phyloP scores from a whole-genome alignment of 2,113 vertebrate genomes.

The Setophaga petechia region DNA sequence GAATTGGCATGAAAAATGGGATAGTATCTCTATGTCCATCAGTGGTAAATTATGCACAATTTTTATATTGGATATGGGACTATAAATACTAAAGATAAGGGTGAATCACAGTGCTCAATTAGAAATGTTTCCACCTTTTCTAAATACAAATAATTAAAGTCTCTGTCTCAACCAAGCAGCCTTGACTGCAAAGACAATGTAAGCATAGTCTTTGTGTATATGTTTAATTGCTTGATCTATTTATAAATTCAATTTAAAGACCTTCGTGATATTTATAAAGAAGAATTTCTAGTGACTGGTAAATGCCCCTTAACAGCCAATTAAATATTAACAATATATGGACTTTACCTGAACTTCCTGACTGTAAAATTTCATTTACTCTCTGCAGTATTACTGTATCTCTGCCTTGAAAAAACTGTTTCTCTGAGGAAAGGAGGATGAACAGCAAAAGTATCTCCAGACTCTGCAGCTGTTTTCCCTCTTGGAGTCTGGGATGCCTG shows the following conservation, averaged over 20 bases:
- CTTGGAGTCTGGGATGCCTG: neutral
- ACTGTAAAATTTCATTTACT: neutral
- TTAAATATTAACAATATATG: neutral
- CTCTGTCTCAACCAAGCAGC: neutral
- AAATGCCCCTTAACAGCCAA: neutral
- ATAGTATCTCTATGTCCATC: neutral
- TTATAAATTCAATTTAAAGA: neutral
- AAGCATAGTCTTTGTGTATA: neutral
- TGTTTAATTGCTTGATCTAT: neutral
- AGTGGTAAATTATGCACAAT: neutral
- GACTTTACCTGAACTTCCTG: neutral
- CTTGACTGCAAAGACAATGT: neutral
- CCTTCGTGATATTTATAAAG: neutral
- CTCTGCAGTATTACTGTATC: neutral
- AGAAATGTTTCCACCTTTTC: neutral
- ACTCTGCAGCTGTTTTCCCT: neutral
- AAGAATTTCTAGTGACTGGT: neutral
- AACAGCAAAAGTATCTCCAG: neutral
- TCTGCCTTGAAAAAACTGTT: rapidly evolving
- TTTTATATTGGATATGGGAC: neutral
- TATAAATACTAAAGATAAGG: neutral
- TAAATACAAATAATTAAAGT: neutral
- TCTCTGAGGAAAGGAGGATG: neutral
- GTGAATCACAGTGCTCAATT: neutral
- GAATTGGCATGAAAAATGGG: neutral